Conservation (phyloP, 2,113 vertebrate species). For the Nyctereutes procyonoides region DNA sequence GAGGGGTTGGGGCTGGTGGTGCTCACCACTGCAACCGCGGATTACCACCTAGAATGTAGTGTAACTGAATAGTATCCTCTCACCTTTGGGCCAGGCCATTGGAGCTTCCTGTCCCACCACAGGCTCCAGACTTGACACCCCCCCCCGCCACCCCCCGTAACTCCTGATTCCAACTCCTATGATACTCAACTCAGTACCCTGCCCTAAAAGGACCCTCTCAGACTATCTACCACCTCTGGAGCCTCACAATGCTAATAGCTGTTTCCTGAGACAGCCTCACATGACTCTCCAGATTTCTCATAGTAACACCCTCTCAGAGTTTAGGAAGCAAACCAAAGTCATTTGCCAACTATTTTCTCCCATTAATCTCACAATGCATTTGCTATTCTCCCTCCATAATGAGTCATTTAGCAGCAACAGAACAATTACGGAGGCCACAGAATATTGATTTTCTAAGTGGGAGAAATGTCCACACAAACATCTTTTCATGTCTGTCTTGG, state of each 20-base stretch:
- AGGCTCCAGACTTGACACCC: not conserved
- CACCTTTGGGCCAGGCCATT: not conserved
- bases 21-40: not conserved
- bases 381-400: conserved; percentile 81
- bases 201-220: not conserved
- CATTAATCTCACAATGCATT: conserved; percentile 71
- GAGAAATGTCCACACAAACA: conserved; percentile 69
- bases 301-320: conserved; percentile 67
- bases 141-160: too few species aligned
- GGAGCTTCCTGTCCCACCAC: not conserved
- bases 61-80: not conserved
- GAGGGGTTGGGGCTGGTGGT: not conserved
- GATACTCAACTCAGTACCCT: too few species aligned
- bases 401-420: conserved; percentile 86
- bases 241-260: not conserved
- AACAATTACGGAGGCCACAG: conserved; percentile 85
- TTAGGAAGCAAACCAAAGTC: conserved; percentile 78
- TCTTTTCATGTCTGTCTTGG: conserved; percentile 56
- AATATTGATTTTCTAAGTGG: conserved; percentile 85
- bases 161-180: not conserved
- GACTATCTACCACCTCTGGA: not conserved
- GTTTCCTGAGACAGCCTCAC: not conserved
- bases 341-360: conserved; percentile 81
- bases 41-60: not conserved
- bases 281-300: conserved; percentile 53